Evolutionary conservation across 1,140 invertebrate genomes (phyloP).

Genomic region (Melanaphis sacchari): DNA sequence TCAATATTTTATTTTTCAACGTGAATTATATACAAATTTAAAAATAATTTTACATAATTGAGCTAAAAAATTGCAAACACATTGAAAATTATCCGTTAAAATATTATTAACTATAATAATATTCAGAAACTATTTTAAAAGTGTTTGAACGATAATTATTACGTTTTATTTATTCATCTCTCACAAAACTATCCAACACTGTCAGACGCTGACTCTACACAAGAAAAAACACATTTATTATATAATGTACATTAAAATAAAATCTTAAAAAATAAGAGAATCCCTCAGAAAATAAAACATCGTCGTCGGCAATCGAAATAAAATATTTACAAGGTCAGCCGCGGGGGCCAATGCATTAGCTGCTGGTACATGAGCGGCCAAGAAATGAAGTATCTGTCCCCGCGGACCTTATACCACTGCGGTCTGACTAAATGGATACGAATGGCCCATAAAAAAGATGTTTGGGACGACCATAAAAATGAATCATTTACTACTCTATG

Average conservation of each 20-base stretch:
- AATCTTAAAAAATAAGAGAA: slow-evolving; percentile 34
- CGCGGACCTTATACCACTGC: slow-evolving; percentile 45
- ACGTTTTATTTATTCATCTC: not conserved
- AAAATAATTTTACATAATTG: not conserved
- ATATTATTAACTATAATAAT: not conserved
- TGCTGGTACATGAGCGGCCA: slow-evolving; percentile 19
- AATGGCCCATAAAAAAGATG: slow-evolving; percentile 57
- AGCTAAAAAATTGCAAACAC: not conserved
- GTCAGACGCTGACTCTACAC: not conserved
- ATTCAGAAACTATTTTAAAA: not conserved
- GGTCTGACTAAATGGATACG: slow-evolving; percentile 57
- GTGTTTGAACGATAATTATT: not conserved
- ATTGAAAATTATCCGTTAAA: not conserved
- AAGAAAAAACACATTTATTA: not conserved
- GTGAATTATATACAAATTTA: not conserved
- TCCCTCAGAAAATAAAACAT: slow-evolving; percentile 18
- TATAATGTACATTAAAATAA: slow-evolving; percentile 19
- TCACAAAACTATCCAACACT: not conserved
- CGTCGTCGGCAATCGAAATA: slow-evolving; percentile 47
- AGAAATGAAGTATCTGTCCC: slow-evolving; percentile 58
- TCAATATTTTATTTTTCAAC: not conserved
- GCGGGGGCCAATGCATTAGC: slow-evolving; percentile 52
- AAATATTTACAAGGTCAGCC: slow-evolving; percentile 57
- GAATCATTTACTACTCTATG: slow-evolving; percentile 56
- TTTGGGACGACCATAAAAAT: slow-evolving; percentile 55